Percentiles rank a stretch among this genome's conserved stretches.
These are phyloP conservation scores for Sminthopsis crassicaudata DNA, from an alignment of 2,113 vertebrate species.

Conservation along the genomic window DNA sequence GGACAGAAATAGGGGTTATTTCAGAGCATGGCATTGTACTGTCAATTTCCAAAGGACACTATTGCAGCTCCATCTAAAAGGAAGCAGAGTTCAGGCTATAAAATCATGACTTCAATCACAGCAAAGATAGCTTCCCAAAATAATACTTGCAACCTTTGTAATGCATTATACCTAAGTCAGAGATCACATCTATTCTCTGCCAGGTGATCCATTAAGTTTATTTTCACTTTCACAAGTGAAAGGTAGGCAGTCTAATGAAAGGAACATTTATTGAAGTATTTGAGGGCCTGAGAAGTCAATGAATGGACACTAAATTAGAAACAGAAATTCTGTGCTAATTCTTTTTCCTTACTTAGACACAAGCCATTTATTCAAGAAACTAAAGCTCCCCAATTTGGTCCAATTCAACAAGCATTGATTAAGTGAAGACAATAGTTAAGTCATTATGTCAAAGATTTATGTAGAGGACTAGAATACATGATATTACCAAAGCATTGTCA, in stretches of 20 bases:
- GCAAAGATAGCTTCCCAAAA: constrained; percentile 14
- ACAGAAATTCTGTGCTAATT: background rate
- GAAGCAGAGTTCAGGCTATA: background rate
- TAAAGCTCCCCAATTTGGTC: background rate
- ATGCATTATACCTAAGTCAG: constrained; percentile 26
- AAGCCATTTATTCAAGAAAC: background rate
- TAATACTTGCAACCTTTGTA: constrained; percentile 24
- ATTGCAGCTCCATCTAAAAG: background rate
- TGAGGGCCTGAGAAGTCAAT: background rate
- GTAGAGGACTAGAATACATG: background rate
- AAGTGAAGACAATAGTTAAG: background rate
- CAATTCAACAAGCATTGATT: background rate
- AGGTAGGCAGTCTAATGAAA: constrained; percentile 1
- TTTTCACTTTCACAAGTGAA: constrained; percentile 14
- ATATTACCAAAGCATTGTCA: background rate
- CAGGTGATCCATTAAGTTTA: constrained; percentile 1
- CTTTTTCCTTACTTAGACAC: background rate
- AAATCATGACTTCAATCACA: background rate
- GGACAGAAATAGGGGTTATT: constrained; percentile 21
- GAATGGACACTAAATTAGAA: background rate
- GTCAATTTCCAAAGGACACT: constrained; percentile 7
- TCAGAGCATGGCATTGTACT: constrained; percentile 28
- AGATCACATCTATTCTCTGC: background rate
- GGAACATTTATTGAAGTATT: background rate
- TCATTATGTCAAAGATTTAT: background rate